phyloP scores from a whole-genome alignment of 2,113 vertebrate genomes.

The Panthera tigris region DNA sequence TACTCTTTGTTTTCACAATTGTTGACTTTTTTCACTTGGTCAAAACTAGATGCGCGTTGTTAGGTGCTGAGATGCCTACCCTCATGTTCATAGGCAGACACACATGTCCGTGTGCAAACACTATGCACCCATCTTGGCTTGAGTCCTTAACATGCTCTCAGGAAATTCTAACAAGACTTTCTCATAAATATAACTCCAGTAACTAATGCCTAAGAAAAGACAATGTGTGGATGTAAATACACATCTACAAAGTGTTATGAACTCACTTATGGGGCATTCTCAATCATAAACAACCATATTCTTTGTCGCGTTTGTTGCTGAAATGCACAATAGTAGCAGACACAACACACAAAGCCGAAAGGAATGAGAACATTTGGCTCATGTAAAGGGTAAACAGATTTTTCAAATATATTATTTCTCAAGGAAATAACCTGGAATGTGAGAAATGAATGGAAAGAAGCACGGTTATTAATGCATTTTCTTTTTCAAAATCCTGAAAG shows the following conservation, averaged over 20 bases:
- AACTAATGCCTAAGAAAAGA: slow-evolving; percentile 18
- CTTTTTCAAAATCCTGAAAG: slow-evolving; percentile 58
- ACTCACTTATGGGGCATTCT: slow-evolving; percentile 3
- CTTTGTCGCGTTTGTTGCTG: slow-evolving; percentile 36
- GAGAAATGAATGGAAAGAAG: slow-evolving; percentile 65
- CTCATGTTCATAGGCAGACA: not conserved
- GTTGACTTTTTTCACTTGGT: not conserved
- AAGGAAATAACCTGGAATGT: slow-evolving; percentile 68
- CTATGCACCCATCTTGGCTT: not conserved
- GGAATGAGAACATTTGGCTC: slow-evolving; percentile 54
- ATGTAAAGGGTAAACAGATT: slow-evolving; percentile 63
- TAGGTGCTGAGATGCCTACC: not conserved
- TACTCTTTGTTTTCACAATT: not conserved
- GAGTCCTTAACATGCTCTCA: not conserved
- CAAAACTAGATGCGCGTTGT: not conserved
- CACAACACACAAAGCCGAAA: slow-evolving; percentile 49
- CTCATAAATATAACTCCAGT: not conserved
- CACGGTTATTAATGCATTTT: slow-evolving; percentile 63
- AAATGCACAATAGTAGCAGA: slow-evolving; percentile 50
- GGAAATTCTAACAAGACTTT: not conserved
- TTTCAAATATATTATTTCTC: slow-evolving; percentile 66
- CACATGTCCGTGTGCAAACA: accelerated
- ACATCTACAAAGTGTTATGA: slow-evolving; percentile 9
- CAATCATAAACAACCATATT: slow-evolving; percentile 47
- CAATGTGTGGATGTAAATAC: slow-evolving; percentile 34